Conservation (phyloP, 1,140 invertebrate species). For the Ceratina calcarata region DNA sequence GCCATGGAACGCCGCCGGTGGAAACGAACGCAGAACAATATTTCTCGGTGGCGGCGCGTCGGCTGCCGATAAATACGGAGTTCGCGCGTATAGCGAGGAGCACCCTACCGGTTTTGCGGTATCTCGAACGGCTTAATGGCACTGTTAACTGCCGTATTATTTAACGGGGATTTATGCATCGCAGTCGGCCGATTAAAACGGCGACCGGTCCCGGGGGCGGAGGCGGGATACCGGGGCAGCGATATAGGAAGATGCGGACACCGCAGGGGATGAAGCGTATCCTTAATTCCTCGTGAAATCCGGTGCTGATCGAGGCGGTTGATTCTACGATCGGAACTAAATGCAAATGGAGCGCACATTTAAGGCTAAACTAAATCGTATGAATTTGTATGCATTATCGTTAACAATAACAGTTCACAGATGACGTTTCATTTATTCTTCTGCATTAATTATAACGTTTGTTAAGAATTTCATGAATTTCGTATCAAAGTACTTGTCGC, state of each 20-base stretch:
- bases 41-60: constrained; percentile 60
- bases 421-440: too few species aligned
- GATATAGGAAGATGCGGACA: constrained; percentile 48
- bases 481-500: too few species aligned
- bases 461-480: too few species aligned
- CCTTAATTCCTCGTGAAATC: constrained; percentile 64
- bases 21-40: constrained; percentile 59
- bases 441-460: too few species aligned
- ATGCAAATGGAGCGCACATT: neutral
- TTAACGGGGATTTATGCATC: constrained; percentile 72
- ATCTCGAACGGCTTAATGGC: constrained; percentile 71
- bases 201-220: constrained; percentile 27
- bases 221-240: neutral
- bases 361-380: neutral
- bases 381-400: neutral
- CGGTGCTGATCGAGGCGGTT: constrained; percentile 5
- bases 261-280: constrained; percentile 37
- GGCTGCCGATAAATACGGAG: constrained; percentile 66
- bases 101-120: constrained; percentile 63
- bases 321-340: neutral
- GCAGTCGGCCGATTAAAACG: constrained; percentile 70
- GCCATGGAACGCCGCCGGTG: constrained; percentile 26
- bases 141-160: constrained; percentile 72
- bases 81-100: constrained; percentile 54
- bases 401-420: too few species aligned